Evolutionary conservation across 2,113 vertebrate genomes (phyloP), one percentile per base, ranked within the genome.

Genomic region (Benitochromis conjunctus): DNA sequence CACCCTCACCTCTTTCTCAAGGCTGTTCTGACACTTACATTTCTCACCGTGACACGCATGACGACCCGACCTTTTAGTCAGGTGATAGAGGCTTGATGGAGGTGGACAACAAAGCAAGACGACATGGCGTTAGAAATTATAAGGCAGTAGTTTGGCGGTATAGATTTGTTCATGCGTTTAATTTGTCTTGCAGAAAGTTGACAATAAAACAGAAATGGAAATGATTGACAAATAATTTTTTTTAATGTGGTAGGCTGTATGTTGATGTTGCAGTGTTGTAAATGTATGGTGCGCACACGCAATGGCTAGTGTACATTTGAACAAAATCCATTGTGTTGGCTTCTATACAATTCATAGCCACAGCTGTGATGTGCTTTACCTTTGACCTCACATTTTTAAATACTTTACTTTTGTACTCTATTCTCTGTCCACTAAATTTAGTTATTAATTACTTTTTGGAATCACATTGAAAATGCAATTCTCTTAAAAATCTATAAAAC

Each of bases 41-140:
- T 94, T 93, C 94, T 94, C 93, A 92, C 64, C 56, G 9, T 95
- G 93, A 95, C 93, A 93, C 64, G 92, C 60, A 66, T 91, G 91
- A 89, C 38, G 71, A 88, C 88, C 92, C 79, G 58, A 87, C 86
- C 81, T 91, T 89, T 87, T 60, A 84, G 58, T 92, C 90, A 94
- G 90, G 92, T 94, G 92, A 88, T 88, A 84, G 64, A 48, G 74
- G 78, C 78, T 83, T 78, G 48, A 88, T 26, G 69, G 85, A 86
- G 87, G 86, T 89, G 86, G 81, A 89, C 78, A 90, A 86, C 85
- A 85, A 66, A 85, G 62, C 26, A 74, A 31, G 21, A 79, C 54
- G 74, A 80, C 57, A 9, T 48, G 36, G 76, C 48, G 81, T 80
- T 84, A 18, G 62, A 91, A 53, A 48, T 60, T 16, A 46, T 5